phyloP scores from a whole-genome alignment of 2,113 vertebrate species.

The Prolemur simus region DNA sequence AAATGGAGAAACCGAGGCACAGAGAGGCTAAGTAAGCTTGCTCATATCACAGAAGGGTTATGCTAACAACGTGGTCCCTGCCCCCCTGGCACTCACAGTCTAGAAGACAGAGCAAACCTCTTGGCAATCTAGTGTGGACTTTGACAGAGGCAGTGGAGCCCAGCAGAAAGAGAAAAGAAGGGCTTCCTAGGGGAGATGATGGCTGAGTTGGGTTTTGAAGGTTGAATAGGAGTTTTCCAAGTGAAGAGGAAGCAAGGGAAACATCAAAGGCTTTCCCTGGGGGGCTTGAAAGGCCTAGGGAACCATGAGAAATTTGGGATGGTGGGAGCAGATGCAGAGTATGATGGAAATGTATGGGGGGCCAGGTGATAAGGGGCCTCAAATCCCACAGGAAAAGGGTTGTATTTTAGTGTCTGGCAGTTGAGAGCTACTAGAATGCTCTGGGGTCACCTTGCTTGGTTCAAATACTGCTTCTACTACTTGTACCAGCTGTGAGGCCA shows the following conservation, averaged over 20 bases:
- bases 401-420: neutral
- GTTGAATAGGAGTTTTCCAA: slow-evolving; percentile 13
- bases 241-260: neutral
- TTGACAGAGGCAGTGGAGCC: neutral
- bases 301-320: neutral
- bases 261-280: neutral
- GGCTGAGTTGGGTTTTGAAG: neutral
- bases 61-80: neutral
- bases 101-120: neutral
- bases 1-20: neutral
- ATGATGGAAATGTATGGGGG: neutral
- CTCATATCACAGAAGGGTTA: neutral
- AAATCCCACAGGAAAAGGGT: neutral
- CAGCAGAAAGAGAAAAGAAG: neutral
- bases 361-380: neutral
- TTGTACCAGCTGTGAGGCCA: neutral
- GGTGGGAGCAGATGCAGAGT: neutral
- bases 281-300: neutral
- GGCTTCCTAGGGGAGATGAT: neutral
- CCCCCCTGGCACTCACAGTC: neutral
- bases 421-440: neutral
- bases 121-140: neutral
- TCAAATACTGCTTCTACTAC: neutral
- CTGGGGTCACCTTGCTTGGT: neutral
- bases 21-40: neutral